A percentile compares a stretch with the other conserved stretches of the same genome.
phyloP scores from a whole-genome alignment of 2,797 vertebrate genomes.

The Enteromius anoplus region DNA sequence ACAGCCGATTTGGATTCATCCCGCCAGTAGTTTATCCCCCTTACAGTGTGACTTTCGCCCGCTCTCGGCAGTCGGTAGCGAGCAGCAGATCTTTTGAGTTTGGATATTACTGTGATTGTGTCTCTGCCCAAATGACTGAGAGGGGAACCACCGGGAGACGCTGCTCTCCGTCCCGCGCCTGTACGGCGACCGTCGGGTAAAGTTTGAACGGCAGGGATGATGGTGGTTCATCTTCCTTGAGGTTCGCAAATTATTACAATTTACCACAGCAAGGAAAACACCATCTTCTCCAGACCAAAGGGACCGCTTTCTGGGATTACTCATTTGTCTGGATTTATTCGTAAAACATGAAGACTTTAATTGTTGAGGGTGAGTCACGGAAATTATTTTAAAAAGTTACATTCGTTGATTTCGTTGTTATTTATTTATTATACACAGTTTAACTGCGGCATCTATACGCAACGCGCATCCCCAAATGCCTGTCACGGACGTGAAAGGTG shows the following conservation, averaged over 20 bases:
- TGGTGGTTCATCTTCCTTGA: conserved; percentile 64
- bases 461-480: conserved; percentile 18
- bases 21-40: conserved; percentile 2
- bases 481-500: background rate
- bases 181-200: conserved; percentile 77
- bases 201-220: conserved; percentile 73
- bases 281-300: conserved; percentile 53
- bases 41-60: conserved; percentile 38
- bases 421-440: background rate
- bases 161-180: conserved; percentile 72
- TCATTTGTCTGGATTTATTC: conserved; percentile 69
- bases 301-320: conserved; percentile 73
- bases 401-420: conserved; percentile 54
- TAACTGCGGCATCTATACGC: conserved; percentile 8
- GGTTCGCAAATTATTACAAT: conserved; percentile 67
- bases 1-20: conserved; percentile 45
- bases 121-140: conserved; percentile 77
- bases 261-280: conserved; percentile 69
- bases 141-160: conserved; percentile 75
- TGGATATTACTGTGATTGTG: conserved; percentile 76
- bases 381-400: conserved; percentile 38
- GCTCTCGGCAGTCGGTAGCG: conserved; percentile 51
- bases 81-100: conserved; percentile 64
- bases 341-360: conserved; percentile 77
- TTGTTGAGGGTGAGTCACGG: conserved; percentile 75